Evolutionary conservation across 2,888 invertebrate species (phyloP), one percentile per base, ranked within the genome.

Genomic region (Drosophila colorata): DNA sequence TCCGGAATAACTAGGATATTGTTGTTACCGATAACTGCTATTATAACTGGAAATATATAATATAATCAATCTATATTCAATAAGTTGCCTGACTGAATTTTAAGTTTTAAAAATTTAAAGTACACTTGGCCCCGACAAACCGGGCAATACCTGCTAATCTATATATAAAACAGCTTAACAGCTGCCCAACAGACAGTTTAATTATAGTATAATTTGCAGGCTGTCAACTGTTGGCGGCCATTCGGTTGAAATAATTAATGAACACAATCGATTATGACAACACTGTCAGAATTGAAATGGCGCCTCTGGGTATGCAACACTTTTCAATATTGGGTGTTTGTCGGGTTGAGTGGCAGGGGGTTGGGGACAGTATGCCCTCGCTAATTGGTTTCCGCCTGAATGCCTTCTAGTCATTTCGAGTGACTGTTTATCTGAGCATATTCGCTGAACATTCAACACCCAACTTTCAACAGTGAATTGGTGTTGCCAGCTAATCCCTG

Each of bases 311-410:
- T 23, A 56, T 43, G 55, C 57, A 69, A 59, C 55, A 59, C 58
- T 57, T 66, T 69, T 47, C 43, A 37, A 35, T 14, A 6, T 7
- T 18, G 9, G 14, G 28, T 9, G 28, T 2, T 28, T 28, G 20
- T n/a, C n/a, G n/a, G 7, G 1, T 7, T 25, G 8, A 2, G 2
- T 9, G 28, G 28, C 0, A 28, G 28, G 9, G 28, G 28, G 28
- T 20, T 0, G 2, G 20, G 2, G 2, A 4, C 20, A 20, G 23
- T 14, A 13, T 5, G 14, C 35, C 49, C 33, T 23, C 60, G 67
- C 74, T 83, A 87, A 83, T 88, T 83, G 85, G 74, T 73, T 87
- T 83, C 72, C 88, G 74, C 72, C 43, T 61, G 65, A 87, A 61
- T 71, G 74, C 48, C 63, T 69, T 71, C 69, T 69, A 70, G 60